Conservation (phyloP, 2,888 invertebrate species). For the Volucella bombylans region DNA sequence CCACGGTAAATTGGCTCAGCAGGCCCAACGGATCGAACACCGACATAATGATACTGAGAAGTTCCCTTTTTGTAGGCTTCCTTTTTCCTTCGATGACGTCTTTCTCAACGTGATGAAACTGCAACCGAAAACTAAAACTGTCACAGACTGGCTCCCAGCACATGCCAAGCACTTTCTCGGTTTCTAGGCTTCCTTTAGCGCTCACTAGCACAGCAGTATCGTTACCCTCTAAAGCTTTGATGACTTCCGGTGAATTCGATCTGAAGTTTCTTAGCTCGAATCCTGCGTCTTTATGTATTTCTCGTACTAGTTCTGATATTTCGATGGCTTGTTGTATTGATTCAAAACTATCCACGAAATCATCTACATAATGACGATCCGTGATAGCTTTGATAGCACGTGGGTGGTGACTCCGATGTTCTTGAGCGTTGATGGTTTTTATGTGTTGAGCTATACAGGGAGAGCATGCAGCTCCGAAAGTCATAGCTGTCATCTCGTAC, state of each 20-base stretch:
- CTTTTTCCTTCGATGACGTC: neutral
- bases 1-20: neutral
- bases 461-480: conserved; percentile 54
- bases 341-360: conserved; percentile 50
- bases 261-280: too few relatives aligned
- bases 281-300: too few relatives aligned
- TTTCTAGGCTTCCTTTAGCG: neutral
- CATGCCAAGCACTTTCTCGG: too few relatives aligned
- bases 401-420: conserved; percentile 13
- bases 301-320: conserved; percentile 1
- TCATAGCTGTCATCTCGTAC: conserved; percentile 1
- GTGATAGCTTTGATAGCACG: conserved; percentile 33
- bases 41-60: conserved; percentile 10
- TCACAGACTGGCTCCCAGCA: conserved; percentile 16
- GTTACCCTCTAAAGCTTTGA: conserved; percentile 7
- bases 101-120: conserved; percentile 17
- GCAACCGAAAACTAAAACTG: conserved; percentile 2
- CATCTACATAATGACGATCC: conserved; percentile 54
- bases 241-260: too few relatives aligned
- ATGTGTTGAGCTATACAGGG: neutral
- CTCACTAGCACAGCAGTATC: too few relatives aligned
- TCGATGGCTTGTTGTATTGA: conserved; percentile 50
- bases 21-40: conserved; percentile 1
- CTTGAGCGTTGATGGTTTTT: conserved; percentile 17
- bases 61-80: conserved; percentile 23